Conservation (phyloP, 2,888 invertebrate species). For the Sussaba pulchella region DNA sequence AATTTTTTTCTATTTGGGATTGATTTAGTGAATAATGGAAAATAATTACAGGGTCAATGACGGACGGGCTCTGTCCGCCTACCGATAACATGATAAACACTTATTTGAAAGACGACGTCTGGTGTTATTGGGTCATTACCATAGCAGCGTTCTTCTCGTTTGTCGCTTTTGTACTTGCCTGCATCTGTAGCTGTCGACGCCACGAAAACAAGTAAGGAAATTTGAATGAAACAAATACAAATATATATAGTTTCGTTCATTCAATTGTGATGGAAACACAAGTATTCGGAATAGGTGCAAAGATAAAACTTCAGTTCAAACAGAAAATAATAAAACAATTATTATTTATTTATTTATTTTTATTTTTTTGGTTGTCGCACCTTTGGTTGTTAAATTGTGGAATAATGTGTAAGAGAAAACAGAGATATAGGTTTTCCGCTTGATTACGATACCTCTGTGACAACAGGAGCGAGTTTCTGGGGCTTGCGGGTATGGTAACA, state of each 20-base stretch:
- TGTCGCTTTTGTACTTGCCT: slow-evolving; percentile 87
- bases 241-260: neutral
- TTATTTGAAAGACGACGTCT: slow-evolving; percentile 77
- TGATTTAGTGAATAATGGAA: neutral
- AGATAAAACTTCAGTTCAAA: no score
- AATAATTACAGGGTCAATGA: slow-evolving; percentile 57
- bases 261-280: no score
- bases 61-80: slow-evolving; percentile 59
- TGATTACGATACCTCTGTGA: slow-evolving; percentile 73
- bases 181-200: slow-evolving; percentile 91
- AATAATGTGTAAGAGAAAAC: slow-evolving; percentile 29
- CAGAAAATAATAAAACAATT: no score
- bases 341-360: neutral
- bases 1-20: neutral
- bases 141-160: slow-evolving; percentile 84
- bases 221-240: neutral
- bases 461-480: slow-evolving; percentile 89
- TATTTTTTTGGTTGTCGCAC: neutral
- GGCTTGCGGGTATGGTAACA: slow-evolving; percentile 90
- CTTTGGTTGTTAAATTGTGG: neutral
- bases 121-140: slow-evolving; percentile 82
- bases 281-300: no score
- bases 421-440: slow-evolving; percentile 58
- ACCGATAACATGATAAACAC: slow-evolving; percentile 76
- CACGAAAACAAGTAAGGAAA: slow-evolving; percentile 90